A percentile compares a stretch with the other conserved stretches of the same genome.
Conservation (phyloP, 2,888 invertebrate species). For the Eueremaeus valkanovi region DNA sequence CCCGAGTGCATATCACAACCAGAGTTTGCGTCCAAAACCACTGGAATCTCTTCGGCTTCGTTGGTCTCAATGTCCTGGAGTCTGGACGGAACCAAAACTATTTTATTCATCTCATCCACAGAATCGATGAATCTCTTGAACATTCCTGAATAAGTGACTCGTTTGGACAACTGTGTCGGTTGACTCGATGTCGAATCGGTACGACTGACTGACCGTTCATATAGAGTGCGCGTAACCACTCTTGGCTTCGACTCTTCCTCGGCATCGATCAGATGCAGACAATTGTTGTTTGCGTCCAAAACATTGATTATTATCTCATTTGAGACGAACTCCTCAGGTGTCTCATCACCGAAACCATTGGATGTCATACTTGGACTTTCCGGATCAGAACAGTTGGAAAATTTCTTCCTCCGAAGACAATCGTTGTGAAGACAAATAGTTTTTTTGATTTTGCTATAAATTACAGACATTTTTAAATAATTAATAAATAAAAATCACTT, state of each 20-base stretch:
- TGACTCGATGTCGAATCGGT: background rate
- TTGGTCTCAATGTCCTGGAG: conserved; percentile 17
- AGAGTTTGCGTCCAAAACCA: background rate
- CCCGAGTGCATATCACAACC: conserved; percentile 8
- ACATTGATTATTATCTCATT: conserved; percentile 15
- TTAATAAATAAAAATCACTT: background rate
- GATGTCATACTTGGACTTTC: background rate
- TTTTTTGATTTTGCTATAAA: conserved; percentile 20
- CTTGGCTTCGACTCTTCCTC: conserved; percentile 2
- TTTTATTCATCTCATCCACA: conserved; percentile 10
- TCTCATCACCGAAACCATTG: background rate
- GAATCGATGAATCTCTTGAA: background rate
- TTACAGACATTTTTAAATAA: background rate
- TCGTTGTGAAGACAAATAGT: conserved; percentile 18
- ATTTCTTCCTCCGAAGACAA: background rate
- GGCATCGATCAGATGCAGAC: conserved; percentile 3
- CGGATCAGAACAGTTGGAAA: background rate
- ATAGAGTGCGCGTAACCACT: background rate
- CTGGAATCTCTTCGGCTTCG: background rate
- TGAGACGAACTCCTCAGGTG: background rate
- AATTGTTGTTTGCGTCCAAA: conserved; percentile 15
- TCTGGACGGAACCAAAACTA: conserved; percentile 7
- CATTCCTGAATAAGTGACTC: conserved; percentile 16
- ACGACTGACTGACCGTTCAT: too few relatives aligned
- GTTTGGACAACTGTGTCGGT: background rate